phyloP scores from a whole-genome alignment of 2,797 vertebrate species.

The Acrossocheilus wenchowensis region DNA sequence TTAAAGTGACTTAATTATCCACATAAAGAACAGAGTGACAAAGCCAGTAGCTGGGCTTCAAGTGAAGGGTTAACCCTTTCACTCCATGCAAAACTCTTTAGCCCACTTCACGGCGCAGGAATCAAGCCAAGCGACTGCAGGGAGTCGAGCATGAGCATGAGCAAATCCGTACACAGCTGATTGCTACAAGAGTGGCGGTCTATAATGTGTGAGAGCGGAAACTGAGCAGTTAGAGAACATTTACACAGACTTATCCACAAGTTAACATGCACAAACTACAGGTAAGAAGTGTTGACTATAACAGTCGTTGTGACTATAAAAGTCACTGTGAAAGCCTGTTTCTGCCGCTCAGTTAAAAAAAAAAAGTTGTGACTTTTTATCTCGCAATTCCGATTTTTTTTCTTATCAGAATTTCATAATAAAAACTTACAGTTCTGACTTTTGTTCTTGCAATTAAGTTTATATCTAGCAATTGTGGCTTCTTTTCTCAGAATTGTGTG shows the following conservation, averaged over 20 bases:
- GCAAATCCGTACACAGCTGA: constrained; percentile 18
- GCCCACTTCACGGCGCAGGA: constrained; percentile 74
- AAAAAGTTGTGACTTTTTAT: background rate
- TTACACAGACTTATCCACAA: constrained; percentile 6
- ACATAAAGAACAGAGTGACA: constrained; percentile 74
- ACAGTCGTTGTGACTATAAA: background rate
- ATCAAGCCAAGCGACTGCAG: constrained; percentile 67
- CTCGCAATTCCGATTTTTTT: background rate
- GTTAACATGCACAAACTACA: constrained; percentile 15
- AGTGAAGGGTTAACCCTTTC: constrained; percentile 79
- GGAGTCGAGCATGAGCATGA: constrained; percentile 40
- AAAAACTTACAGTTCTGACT: background rate
- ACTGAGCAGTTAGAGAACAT: constrained; percentile 11
- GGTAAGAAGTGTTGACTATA: background rate
- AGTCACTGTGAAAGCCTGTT: background rate
- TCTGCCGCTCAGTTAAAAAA: background rate
- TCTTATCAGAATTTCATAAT: background rate
- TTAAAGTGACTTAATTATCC: constrained; percentile 80
- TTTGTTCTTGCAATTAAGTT: background rate
- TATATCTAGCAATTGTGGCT: background rate
- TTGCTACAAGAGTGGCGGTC: constrained; percentile 25
- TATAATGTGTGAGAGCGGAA: constrained; percentile 14
- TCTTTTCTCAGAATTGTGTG: background rate
- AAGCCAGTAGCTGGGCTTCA: constrained; percentile 72
- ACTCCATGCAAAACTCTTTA: constrained; percentile 65